phyloP scores from a whole-genome alignment of 2,888 invertebrate genomes.

The Drosophila koepferae region DNA sequence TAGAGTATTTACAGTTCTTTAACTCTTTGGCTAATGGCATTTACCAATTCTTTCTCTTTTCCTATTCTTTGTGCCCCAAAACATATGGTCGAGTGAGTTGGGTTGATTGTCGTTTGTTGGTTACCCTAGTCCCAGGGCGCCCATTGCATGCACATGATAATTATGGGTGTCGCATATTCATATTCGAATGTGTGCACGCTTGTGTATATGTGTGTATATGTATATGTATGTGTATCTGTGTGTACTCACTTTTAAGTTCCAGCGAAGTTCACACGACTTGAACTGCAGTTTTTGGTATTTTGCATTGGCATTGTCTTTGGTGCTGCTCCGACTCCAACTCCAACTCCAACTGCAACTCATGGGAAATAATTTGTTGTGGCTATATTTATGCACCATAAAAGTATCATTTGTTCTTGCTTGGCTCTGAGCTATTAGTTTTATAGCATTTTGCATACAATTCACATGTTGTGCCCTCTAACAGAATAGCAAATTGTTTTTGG shows the following conservation, averaged over 20 bases:
- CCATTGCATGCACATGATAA: constrained; percentile 62
- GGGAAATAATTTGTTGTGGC: constrained; percentile 57
- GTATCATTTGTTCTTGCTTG: constrained; percentile 33
- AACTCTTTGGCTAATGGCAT: neutral
- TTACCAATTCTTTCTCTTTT: neutral
- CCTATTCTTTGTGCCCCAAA: constrained; percentile 14
- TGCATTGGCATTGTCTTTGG: neutral
- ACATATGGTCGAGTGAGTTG: constrained; percentile 45
- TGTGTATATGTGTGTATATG: no score
- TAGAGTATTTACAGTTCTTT: constrained; percentile 15
- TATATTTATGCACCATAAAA: constrained; percentile 52
- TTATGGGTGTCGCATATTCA: constrained; percentile 61
- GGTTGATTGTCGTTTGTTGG: constrained; percentile 18
- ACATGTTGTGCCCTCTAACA: neutral
- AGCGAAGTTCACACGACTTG: constrained; percentile 53
- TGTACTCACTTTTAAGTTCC: constrained; percentile 32
- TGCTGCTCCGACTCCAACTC: neutral
- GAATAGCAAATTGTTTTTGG: constrained; percentile 7
- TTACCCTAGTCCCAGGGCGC: constrained; percentile 38
- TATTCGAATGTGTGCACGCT: neutral
- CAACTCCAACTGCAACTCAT: constrained; percentile 2
- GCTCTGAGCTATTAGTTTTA: constrained; percentile 48
- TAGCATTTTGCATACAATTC: constrained; percentile 32
- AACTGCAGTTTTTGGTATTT: constrained; percentile 45
- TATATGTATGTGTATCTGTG: neutral